Base-by-base conservation (phyloP, 2,113 vertebrate species). In the Callipepla squamata region DNA sequence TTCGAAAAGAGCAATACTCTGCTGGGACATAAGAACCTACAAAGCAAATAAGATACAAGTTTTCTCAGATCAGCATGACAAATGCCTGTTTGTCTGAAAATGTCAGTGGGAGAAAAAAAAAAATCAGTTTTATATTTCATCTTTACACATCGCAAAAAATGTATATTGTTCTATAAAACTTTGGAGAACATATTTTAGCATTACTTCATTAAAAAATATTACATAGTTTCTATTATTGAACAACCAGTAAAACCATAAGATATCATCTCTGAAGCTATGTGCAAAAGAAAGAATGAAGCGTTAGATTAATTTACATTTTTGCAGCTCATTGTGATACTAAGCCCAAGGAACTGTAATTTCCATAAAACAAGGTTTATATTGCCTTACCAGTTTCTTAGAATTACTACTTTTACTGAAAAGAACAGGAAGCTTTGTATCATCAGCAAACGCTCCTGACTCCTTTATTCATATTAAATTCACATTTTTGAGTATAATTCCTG, bases 11-110 rank as follows among this genome's bases (percentile, higher is more conserved):
- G 75, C 98, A 98, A 66, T 99, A 99, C 92, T 99, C 98, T 74
- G 99, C 99, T 70, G 99, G 99, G 79, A 99, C 98, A 47, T 98
- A 99, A 38, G 99, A 99, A 80, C 99, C 99, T 99, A 87, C 34
- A 92, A 97, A 80, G 96, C 30, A 95, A 92, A 48, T 30, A 81
- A 81, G 86, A 73, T 11, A 45, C 0, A 5, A 77, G 22, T 69
- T 89, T 80, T 75, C 19, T 75, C 23, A 7, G 45, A 85, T 34
- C 72, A 23, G 45, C 61, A 4, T 28, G 69, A 80, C 53, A 82
- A 66, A 81, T 23, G 40, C 9, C 63, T 44, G 69, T 47, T 44
- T 91, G 9, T 26, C 50, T 74, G 30, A 80, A 38, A n/a, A 57
- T 0, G 1, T 32, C 63, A 28, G 7, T 3, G 28, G 10, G 30